A percentile compares a stretch with the other conserved stretches of the same genome.
These are phyloP conservation scores for Chondrosia reniformis DNA, from an alignment of 37 sponge, comb jelly and placozoan species.

Conservation along the genomic window DNA sequence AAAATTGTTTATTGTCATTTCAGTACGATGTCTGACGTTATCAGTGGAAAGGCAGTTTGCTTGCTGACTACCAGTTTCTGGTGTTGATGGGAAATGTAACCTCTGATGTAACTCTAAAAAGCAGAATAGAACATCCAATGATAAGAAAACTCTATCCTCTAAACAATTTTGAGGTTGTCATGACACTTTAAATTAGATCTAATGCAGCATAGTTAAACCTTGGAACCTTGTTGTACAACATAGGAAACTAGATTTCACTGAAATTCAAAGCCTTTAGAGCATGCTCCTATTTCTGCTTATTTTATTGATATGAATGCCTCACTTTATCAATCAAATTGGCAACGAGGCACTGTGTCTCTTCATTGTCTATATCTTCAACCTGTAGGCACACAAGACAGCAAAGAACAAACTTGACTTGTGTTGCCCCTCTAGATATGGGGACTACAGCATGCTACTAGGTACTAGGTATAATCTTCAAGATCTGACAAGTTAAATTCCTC, in stretches of 20 bases:
- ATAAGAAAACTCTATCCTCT: too few species aligned
- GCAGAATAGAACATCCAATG: background rate
- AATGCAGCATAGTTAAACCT: too few species aligned
- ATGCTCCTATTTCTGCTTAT: too few species aligned
- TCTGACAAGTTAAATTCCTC: background rate
- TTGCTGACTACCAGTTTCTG: constrained; percentile 98
- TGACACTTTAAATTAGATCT: too few species aligned
- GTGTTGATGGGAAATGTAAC: constrained; percentile 94
- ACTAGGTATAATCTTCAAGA: background rate
- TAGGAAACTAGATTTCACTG: too few species aligned
- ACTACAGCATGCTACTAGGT: background rate
- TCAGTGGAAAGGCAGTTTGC: constrained; percentile 82
- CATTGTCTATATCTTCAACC: constrained; percentile 73
- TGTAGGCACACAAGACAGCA: background rate
- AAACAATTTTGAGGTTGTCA: too few species aligned
- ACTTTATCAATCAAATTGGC: constrained; percentile 95
- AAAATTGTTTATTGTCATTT: background rate
- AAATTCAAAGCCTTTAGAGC: too few species aligned
- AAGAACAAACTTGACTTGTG: too few species aligned
- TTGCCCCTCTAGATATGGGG: too few species aligned
- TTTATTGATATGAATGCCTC: too few species aligned
- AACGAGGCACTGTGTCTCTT: constrained; percentile 91
- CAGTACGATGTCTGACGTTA: background rate
- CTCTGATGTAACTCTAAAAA: constrained; percentile 70
- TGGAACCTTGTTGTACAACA: too few species aligned